phyloP scores from a whole-genome alignment of 2,797 vertebrate genomes.

The Mormyrus proboscirostris region DNA sequence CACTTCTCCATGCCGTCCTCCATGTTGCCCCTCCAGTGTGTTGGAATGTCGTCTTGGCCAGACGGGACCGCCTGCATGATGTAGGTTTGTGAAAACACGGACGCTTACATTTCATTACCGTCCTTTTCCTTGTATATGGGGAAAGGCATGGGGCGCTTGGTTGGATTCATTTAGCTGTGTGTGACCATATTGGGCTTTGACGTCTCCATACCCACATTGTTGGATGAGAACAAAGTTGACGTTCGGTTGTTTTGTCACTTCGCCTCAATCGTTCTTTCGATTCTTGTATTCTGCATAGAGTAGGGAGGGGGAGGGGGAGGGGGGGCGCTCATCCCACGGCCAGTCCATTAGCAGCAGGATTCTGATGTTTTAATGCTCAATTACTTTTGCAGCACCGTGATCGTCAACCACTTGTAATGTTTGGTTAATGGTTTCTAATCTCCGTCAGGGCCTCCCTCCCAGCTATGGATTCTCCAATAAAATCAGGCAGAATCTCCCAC shows the following conservation, averaged over 20 bases:
- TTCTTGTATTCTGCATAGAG: neutral
- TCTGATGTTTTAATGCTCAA: slow-evolving; percentile 15
- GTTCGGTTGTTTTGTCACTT: neutral
- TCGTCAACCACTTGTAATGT: slow-evolving; percentile 8
- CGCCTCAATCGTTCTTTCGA: neutral
- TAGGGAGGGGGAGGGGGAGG: too few relatives aligned
- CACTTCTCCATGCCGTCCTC: neutral
- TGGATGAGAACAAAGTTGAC: neutral
- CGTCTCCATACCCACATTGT: neutral
- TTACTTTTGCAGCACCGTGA: neutral
- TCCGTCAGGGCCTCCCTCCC: neutral
- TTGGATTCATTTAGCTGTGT: neutral
- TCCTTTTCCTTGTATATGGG: neutral
- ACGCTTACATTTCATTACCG: neutral
- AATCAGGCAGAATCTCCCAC: neutral
- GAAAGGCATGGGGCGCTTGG: neutral
- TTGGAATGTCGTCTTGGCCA: neutral
- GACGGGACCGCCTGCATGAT: neutral
- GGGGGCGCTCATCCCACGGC: neutral
- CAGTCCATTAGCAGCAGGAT: neutral
- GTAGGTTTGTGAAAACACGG: neutral
- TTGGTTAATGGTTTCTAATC: slow-evolving; percentile 5
- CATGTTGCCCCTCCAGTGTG: neutral
- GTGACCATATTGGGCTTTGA: neutral
- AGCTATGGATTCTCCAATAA: neutral